Evolutionary conservation across 1,140 invertebrate genomes (phyloP).

Genomic region (Batillaria attramentaria): DNA sequence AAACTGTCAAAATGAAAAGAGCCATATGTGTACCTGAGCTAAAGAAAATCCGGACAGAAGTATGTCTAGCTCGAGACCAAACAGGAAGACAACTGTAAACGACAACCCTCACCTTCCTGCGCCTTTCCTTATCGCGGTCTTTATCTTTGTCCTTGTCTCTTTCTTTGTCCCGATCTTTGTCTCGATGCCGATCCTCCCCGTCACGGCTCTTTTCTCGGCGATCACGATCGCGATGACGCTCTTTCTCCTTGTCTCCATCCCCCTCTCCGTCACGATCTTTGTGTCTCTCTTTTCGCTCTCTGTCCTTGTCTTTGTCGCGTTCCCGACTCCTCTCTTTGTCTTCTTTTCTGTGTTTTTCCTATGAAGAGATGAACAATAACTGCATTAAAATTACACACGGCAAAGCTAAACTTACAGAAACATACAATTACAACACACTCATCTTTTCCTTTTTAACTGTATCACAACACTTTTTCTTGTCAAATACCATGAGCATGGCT

Average conservation of each 20-base stretch:
- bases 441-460: neutral
- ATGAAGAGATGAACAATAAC: no score
- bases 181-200: slow-evolving; percentile 14
- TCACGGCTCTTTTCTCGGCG: slow-evolving; percentile 26
- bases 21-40: no score
- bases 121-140: no score
- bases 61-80: no score
- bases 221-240: slow-evolving; percentile 24
- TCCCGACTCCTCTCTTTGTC: slow-evolving; percentile 45
- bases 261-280: slow-evolving; percentile 26
- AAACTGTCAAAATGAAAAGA: no score
- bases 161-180: slow-evolving; percentile 36
- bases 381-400: no score
- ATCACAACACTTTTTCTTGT: no score
- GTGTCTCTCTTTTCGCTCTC: slow-evolving; percentile 47
- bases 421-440: no score
- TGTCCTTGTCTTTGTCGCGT: slow-evolving; percentile 40
- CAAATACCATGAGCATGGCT: no score
- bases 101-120: slow-evolving; percentile 37
- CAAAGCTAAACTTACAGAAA: no score
- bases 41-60: no score
- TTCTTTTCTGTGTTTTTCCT: slow-evolving; percentile 44
- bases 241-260: slow-evolving; percentile 23
- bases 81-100: no score
- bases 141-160: slow-evolving; percentile 42